A percentile compares a stretch with the other conserved stretches of the same genome.
Evolutionary conservation across 2,113 vertebrate species (phyloP).

Genomic region (Madoqua kirkii): DNA sequence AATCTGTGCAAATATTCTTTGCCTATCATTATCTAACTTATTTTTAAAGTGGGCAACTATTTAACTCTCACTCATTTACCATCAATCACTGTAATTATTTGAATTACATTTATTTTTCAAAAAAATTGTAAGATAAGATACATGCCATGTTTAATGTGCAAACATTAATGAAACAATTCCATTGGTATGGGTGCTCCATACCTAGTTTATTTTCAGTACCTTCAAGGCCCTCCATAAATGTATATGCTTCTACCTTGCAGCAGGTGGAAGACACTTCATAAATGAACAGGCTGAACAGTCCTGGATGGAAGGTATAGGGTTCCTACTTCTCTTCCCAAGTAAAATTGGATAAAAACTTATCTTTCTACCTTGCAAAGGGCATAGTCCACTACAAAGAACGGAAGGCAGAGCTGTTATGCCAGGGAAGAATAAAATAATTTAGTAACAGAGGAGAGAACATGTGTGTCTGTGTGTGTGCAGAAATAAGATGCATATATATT

Average conservation of each 20-base stretch:
- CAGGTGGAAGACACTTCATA: background rate
- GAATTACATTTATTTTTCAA: background rate
- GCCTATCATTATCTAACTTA: background rate
- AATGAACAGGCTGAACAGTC: background rate
- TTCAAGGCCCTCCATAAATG: background rate
- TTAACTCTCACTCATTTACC: too few relatives aligned
- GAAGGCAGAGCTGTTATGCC: background rate
- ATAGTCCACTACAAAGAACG: background rate
- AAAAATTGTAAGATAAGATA: background rate
- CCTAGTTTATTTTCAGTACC: background rate
- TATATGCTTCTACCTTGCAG: background rate
- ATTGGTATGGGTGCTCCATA: background rate
- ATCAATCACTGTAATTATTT: background rate
- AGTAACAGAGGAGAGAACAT: background rate
- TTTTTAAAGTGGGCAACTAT: background rate
- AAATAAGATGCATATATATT: background rate
- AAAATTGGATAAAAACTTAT: background rate
- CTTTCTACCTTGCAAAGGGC: background rate
- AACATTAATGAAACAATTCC: background rate
- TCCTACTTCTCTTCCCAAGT: background rate
- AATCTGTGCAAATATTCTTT: background rate
- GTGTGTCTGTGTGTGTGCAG: background rate
- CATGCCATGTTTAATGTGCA: background rate
- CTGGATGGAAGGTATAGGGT: background rate
- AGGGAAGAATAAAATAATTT: background rate